Evolutionary conservation across 2,888 invertebrate genomes (phyloP).

Genomic region (Scaptomyza tumidula): DNA sequence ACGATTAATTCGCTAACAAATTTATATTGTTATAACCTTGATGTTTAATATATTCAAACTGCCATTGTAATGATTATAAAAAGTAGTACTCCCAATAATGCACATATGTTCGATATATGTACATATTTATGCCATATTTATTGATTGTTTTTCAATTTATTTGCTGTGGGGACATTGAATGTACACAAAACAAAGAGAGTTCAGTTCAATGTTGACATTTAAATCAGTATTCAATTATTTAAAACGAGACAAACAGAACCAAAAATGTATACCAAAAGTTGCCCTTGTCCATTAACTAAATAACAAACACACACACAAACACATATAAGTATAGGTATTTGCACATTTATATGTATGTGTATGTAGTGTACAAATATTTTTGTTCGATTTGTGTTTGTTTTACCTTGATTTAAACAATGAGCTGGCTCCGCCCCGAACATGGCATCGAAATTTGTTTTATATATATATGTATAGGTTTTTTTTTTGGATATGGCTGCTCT

Average conservation of each 20-base stretch:
- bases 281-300: constrained; percentile 41
- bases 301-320: constrained; percentile 13
- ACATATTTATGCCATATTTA: neutral
- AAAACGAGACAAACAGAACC: constrained; percentile 42
- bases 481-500: constrained; percentile 58
- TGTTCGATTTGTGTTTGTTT: constrained; percentile 76
- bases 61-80: too few relatives aligned
- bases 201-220: constrained; percentile 64
- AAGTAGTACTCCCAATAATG: too few relatives aligned
- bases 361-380: constrained; percentile 72
- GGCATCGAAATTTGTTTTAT: constrained; percentile 53
- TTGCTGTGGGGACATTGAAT: constrained; percentile 24
- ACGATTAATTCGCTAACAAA: neutral
- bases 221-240: constrained; percentile 76
- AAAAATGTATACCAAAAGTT: constrained; percentile 25
- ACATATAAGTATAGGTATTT: constrained; percentile 1
- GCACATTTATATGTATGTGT: constrained; percentile 6
- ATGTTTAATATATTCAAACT: neutral
- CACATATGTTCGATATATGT: too few relatives aligned
- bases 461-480: constrained; percentile 3
- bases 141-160: constrained; percentile 29
- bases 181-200: constrained; percentile 27
- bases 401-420: constrained; percentile 74
- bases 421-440: constrained; percentile 74
- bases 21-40: neutral